Base-by-base conservation (phyloP, 2,113 vertebrate species). In the Sceloporus tristichus region DNA sequence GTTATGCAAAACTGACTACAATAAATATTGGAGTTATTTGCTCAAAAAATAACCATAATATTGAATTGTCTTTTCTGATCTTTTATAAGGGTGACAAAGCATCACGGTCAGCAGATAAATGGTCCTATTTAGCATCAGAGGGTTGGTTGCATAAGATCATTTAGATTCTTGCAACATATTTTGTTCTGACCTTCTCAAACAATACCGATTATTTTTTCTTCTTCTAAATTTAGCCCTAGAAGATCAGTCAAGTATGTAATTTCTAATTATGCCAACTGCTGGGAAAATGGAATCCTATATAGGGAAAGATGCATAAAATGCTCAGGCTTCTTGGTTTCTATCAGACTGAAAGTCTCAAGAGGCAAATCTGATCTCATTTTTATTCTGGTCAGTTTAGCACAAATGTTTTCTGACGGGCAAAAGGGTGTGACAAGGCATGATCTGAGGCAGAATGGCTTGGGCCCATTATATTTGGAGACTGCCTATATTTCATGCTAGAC, bases 191-290 rank as follows among this genome's bases (percentile, higher is more conserved):
- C 76, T 71, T 79, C 66, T 79, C 14, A 34, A 48, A 25, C 84
- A 78, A 42, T 42, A 6, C 1, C 0, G 48, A 13, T 75, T 16
- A 2, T 84, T 88, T 38, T 18, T 80, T 56, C 9, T 82, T 77
- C 14, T n/a, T 40, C 81, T 84, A 88, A 13, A 59, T 4, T 82
- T n/a, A 29, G 48, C 77, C 82, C 76, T 93, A 23, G 54, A 53
- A 89, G 56, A 88, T 83, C 76, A 91, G 85, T 78, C 42, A 80
- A 85, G 85, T 91, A 59, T 87, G 56, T 79, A 7, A 90, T 92
- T 93, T 79, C 79, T 85, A 74, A 93, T 87, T 87, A 79, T 65
- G 86, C 1, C 76, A 82, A 0, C 70, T 79, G 78, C 82, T 40
- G 74, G 54, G 23, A 29, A 71, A 91, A 83, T 70, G 71, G 66